These are phyloP conservation scores for Tauraco erythrolophus DNA, from an alignment of 2,113 vertebrate genomes.

Conservation along the genomic window DNA sequence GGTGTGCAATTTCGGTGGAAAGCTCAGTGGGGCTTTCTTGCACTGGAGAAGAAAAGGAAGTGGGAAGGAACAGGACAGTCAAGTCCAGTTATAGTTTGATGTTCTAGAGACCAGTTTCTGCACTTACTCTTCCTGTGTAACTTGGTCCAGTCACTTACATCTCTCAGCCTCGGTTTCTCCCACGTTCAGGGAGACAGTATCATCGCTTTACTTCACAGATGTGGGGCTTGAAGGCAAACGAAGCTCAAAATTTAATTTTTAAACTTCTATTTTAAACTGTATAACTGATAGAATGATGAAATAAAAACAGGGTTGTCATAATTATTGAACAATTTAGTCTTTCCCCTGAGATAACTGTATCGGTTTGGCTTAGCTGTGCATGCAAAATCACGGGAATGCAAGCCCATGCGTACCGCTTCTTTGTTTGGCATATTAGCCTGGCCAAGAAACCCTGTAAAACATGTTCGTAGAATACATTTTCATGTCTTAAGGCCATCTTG, in stretches of 20 bases:
- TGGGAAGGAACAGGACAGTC: not conserved
- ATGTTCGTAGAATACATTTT: not conserved
- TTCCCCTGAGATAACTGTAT: not conserved
- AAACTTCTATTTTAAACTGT: not conserved
- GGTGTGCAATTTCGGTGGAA: not conserved
- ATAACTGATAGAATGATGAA: not conserved
- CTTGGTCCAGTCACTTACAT: not conserved
- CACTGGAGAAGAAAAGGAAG: not conserved
- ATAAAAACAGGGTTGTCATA: not conserved
- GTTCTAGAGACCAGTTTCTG: not conserved
- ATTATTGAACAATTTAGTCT: not conserved
- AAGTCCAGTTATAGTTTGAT: not conserved
- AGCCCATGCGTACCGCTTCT: not conserved
- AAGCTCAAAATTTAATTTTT: not conserved
- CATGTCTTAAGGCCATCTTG: not conserved
- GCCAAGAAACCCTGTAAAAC: not conserved
- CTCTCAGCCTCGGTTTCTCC: not conserved
- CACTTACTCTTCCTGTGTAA: not conserved
- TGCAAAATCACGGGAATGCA: not conserved
- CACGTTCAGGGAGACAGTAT: not conserved
- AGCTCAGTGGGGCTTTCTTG: not conserved
- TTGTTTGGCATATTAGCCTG: not conserved
- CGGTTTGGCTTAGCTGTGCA: not conserved
- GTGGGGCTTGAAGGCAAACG: not conserved
- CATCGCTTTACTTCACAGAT: not conserved